A percentile compares a stretch with the other conserved stretches of the same genome.
phyloP scores from a whole-genome alignment of 1,140 invertebrate genomes.

The Papilio glaucus region DNA sequence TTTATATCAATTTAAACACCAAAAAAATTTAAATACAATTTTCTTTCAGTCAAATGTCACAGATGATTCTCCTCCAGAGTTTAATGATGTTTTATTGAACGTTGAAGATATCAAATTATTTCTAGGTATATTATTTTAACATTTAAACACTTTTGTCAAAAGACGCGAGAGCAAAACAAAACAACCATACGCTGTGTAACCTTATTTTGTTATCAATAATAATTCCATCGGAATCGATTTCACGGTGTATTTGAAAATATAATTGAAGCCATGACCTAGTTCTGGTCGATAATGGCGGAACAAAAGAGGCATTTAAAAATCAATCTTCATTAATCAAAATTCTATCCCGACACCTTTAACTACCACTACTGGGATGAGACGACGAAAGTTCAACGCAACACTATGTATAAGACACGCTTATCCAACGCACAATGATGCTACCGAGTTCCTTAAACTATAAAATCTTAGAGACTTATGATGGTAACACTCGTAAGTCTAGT shows the following conservation, averaged over 20 bases:
- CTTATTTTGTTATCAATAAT: conserved; percentile 31
- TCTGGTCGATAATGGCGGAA: conserved; percentile 19
- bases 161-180: neutral
- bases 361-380: too few relatives aligned
- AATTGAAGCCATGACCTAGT: conserved; percentile 31
- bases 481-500: too few relatives aligned
- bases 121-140: conserved; percentile 22
- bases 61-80: neutral
- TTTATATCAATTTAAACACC: neutral
- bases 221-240: conserved; percentile 33
- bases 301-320: neutral
- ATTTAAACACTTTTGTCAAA: neutral
- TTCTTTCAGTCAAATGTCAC: neutral
- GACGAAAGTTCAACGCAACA: too few relatives aligned
- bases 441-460: too few relatives aligned
- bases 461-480: too few relatives aligned
- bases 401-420: too few relatives aligned
- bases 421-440: too few relatives aligned
- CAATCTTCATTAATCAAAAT: too few relatives aligned
- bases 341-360: too few relatives aligned
- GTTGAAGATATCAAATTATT: conserved; percentile 35
- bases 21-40: neutral
- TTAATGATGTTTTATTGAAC: neutral
- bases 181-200: neutral
- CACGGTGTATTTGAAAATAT: conserved; percentile 27